Evolutionary conservation across 2,888 invertebrate species (phyloP), one percentile per base, ranked within the genome.

Genomic region (Cloeon dipterum): DNA sequence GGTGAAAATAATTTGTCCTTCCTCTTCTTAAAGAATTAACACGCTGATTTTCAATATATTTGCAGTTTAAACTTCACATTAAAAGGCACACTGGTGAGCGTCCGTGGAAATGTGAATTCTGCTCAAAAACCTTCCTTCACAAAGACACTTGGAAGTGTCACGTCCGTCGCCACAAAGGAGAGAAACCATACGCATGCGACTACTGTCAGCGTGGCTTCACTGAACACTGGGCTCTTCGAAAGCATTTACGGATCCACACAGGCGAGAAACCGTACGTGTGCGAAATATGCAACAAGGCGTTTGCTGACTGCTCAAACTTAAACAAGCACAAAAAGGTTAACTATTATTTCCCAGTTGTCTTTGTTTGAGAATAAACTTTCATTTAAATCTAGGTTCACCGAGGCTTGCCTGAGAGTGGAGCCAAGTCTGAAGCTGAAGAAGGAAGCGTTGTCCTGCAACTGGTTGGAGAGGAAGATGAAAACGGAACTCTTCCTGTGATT

Each of bases 251-350:
- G 16, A 48, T 66, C 4, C 75, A 75, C 50, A 67, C 70, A 2
- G 70, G 58, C 52, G 71, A 73, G 50, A 69, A 70, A 37, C 77
- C 79, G 2, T 77, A 70, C 49, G 59, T 63, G 1, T 81, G 82
- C 49, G 65, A 71, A 29, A 59, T 70, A 43, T 81, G 81, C 48
- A 66, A 67, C 20, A 69, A 75, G 46, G 65, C 70, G 26, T 81
- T 83, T 56, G 71, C 77, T 0, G 78, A 81, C 56, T 66, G 70
- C 45, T 76, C 77, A 21, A 81, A 79, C 57, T 63, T 78, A 39
- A 67, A 66, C 13, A 74, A 73, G 49, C 74, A 76, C 47, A 66
- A 65, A 49, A 68, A 63, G 54, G 65, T 63, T 34, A 33, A 21
- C n/a, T n/a, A n/a, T n/a, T n/a, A n/a, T n/a, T n/a, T n/a, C n/a